These are phyloP conservation scores for Urocitellus parryii DNA, from an alignment of 2,113 vertebrate species.

Conservation along the genomic window DNA sequence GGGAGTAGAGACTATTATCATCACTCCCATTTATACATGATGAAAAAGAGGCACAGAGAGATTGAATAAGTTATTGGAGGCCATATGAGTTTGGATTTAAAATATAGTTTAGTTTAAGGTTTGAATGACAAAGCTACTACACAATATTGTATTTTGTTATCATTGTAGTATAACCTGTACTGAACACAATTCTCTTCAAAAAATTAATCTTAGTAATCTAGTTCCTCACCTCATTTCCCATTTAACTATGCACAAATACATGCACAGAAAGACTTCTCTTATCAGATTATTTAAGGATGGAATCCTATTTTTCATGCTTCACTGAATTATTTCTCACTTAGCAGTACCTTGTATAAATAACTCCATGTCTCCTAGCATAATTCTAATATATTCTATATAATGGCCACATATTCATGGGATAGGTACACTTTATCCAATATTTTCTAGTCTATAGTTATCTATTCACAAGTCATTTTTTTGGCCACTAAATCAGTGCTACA, in stretches of 20 bases:
- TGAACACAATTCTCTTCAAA: background rate
- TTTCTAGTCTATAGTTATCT: background rate
- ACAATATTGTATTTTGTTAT: background rate
- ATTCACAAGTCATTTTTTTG: background rate
- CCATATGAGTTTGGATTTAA: background rate
- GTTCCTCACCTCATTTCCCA: no score
- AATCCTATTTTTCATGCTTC: background rate
- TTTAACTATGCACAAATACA: background rate
- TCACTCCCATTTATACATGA: background rate
- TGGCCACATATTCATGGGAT: background rate
- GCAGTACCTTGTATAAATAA: background rate
- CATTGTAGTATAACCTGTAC: background rate
- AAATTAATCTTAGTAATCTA: background rate
- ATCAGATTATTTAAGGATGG: no score
- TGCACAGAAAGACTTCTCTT: background rate
- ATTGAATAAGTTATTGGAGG: background rate
- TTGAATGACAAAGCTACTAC: background rate
- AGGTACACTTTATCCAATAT: no score
- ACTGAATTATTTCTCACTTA: background rate
- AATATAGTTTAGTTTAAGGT: background rate
- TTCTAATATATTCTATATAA: background rate
- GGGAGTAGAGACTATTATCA: background rate
- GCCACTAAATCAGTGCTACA: background rate
- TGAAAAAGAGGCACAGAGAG: background rate
- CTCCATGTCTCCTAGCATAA: no score